Percentiles rank a stretch among this genome's conserved stretches.
phyloP scores from a whole-genome alignment of 2,888 invertebrate genomes.

The Amphimallon solstitiale region DNA sequence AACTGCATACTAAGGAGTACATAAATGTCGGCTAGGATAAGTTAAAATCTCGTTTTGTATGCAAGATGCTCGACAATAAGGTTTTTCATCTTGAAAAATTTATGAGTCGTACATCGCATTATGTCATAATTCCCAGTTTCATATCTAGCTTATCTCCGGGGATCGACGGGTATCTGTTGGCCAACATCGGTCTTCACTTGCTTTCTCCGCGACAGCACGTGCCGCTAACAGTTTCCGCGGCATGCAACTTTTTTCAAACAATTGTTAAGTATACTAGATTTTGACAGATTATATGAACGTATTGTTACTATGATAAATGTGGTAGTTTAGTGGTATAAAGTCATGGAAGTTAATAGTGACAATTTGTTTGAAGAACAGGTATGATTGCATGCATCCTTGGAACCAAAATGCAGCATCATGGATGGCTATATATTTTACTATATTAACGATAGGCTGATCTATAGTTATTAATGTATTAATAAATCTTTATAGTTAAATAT shows the following conservation, averaged over 20 bases:
- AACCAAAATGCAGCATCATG: too few species aligned
- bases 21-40: not conserved
- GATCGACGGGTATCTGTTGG: constrained; percentile 40
- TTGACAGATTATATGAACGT: not conserved
- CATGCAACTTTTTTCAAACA: not conserved
- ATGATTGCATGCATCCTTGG: not conserved
- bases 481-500: too few species aligned
- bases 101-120: constrained; percentile 48
- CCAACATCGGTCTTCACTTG: constrained; percentile 16
- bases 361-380: too few species aligned
- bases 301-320: too few species aligned
- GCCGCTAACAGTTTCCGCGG: constrained; percentile 20
- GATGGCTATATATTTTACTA: too few species aligned
- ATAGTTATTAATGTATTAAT: too few species aligned
- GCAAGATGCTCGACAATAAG: not conserved
- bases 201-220: constrained; percentile 42
- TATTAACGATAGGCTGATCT: too few species aligned
- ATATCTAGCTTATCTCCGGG: constrained; percentile 47
- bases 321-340: too few species aligned
- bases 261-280: not conserved
- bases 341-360: too few species aligned
- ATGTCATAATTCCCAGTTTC: constrained; percentile 50
- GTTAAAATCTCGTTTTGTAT: not conserved
- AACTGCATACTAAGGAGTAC: not conserved
- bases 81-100: constrained; percentile 32